Percentiles rank a stretch among this genome's conserved stretches.
These are phyloP conservation scores for Leptoclinus maculatus DNA, from an alignment of 2,797 vertebrate genomes.

Conservation along the genomic window DNA sequence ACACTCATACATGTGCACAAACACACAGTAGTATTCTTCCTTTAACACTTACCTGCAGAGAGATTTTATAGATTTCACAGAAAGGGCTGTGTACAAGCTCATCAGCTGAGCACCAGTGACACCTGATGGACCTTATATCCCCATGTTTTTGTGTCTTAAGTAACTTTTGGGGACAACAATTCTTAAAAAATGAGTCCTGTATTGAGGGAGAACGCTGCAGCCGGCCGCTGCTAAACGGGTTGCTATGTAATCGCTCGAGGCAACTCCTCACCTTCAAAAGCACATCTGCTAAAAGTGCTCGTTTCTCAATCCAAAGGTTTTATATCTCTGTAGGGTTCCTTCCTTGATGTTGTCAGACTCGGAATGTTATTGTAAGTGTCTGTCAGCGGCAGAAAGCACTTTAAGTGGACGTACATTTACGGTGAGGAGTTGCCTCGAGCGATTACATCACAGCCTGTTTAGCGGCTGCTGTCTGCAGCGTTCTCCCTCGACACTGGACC, in stretches of 20 bases:
- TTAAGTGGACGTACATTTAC: no score
- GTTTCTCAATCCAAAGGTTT: neutral
- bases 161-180: no score
- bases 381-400: neutral
- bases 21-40: neutral
- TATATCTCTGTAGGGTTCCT: neutral
- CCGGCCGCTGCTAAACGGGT: neutral
- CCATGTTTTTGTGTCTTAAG: neutral
- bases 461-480: neutral
- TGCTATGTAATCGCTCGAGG: neutral
- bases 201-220: no score
- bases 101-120: neutral
- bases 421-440: neutral
- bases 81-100: neutral
- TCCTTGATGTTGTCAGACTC: neutral
- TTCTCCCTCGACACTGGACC: neutral
- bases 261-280: neutral
- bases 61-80: constrained; percentile 10
- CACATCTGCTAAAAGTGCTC: neutral
- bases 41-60: neutral
- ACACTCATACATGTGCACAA: neutral
- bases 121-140: no score
- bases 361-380: no score
- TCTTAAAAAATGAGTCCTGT: no score
- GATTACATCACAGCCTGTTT: neutral